Percentiles rank a stretch among this genome's conserved stretches.
phyloP scores from a whole-genome alignment of 2,113 vertebrate species.

The Hydrolagus affinis region DNA sequence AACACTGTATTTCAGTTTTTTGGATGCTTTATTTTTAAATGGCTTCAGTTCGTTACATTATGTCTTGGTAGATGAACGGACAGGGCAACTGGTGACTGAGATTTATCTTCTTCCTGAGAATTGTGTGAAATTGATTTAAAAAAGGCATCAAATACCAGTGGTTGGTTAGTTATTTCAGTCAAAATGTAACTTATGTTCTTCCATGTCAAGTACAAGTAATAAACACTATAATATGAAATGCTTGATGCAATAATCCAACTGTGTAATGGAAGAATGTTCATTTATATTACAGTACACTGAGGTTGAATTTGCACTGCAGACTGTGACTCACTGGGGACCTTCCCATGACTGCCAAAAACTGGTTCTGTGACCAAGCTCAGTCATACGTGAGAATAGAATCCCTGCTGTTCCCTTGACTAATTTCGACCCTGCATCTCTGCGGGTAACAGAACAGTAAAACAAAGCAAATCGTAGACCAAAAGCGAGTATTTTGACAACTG shows the following conservation, averaged over 20 bases:
- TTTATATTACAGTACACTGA: neutral
- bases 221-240: neutral
- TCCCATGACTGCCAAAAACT: neutral
- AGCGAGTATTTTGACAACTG: neutral
- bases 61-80: neutral
- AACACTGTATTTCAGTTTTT: neutral
- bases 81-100: neutral
- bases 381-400: neutral
- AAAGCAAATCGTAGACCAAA: neutral
- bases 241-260: neutral
- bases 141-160: neutral
- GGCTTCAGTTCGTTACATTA: neutral
- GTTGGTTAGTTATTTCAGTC: neutral
- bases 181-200: neutral
- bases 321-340: neutral
- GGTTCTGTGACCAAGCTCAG: neutral
- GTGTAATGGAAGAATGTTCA: neutral
- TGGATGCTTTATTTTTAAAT: neutral
- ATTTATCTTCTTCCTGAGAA: neutral
- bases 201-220: neutral
- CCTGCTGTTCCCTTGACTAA: no score
- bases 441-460: neutral
- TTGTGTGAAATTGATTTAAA: neutral
- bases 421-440: neutral
- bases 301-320: neutral